Evolutionary conservation across 2,888 invertebrate species (phyloP).

Genomic region (Stenchaetothrips biformis): DNA sequence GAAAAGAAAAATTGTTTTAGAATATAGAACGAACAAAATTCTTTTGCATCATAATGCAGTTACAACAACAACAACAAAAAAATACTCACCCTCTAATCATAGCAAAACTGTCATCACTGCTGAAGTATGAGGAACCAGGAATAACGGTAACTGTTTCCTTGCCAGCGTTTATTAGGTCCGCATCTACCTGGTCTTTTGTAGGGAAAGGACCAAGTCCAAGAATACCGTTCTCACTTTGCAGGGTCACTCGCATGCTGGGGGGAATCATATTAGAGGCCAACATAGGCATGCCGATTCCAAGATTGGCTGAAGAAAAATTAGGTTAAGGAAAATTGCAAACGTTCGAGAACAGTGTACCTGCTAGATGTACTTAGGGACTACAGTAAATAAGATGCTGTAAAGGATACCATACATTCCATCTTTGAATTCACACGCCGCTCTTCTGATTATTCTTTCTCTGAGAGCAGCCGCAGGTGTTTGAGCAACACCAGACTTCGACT

Average conservation of each 20-base stretch:
- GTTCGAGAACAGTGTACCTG: neutral
- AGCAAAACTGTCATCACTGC: constrained; percentile 95
- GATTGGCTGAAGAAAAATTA: constrained; percentile 44
- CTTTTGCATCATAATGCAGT: neutral
- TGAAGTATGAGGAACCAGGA: constrained; percentile 85
- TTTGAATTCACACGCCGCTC: constrained; percentile 92
- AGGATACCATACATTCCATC: constrained; percentile 93
- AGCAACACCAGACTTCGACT: constrained; percentile 43
- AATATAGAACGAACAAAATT: neutral
- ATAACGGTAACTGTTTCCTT: constrained; percentile 95
- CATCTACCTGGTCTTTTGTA: constrained; percentile 70
- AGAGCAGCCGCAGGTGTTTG: constrained; percentile 61
- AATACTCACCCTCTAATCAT: constrained; percentile 95
- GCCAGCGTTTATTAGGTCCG: constrained; percentile 97
- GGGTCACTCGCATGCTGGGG: constrained; percentile 70
- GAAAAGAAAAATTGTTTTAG: neutral
- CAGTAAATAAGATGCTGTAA: neutral
- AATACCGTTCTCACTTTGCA: constrained; percentile 98
- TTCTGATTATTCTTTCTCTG: constrained; percentile 80
- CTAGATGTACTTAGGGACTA: neutral
- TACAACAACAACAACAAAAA: no score
- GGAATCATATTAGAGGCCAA: constrained; percentile 92
- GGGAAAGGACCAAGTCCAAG: constrained; percentile 95
- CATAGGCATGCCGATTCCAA: constrained; percentile 84
- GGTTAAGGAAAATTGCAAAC: constrained; percentile 39